These are phyloP conservation scores for Pseudoatta argentina DNA, from an alignment of 1,140 invertebrate species.

Conservation along the genomic window DNA sequence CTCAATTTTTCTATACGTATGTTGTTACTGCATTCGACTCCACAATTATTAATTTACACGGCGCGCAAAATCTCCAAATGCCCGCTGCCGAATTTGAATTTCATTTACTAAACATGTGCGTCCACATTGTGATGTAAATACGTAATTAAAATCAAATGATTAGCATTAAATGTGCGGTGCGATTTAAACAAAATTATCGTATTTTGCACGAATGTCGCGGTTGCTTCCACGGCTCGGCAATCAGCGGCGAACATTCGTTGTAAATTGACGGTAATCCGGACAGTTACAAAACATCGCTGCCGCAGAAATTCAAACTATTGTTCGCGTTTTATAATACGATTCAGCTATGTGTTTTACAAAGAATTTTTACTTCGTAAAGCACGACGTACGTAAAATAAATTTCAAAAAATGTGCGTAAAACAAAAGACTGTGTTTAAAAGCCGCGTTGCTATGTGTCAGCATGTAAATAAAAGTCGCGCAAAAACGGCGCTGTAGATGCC, in stretches of 20 bases:
- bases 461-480: conserved; percentile 30
- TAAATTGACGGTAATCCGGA: conserved; percentile 52
- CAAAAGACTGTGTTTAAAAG: conserved; percentile 20
- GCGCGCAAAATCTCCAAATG: conserved; percentile 2
- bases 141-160: conserved; percentile 60
- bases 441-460: background rate
- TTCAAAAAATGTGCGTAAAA: conserved; percentile 16
- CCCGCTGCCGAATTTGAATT: conserved; percentile 26
- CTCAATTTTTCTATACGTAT: background rate
- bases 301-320: conserved; percentile 44
- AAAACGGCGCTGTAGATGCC: background rate
- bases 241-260: conserved; percentile 44
- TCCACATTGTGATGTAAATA: conserved; percentile 23
- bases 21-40: background rate
- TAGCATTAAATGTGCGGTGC: conserved; percentile 49
- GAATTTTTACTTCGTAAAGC: conserved; percentile 20
- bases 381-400: conserved; percentile 22
- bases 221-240: conserved; percentile 29
- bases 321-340: conserved; percentile 23
- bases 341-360: background rate
- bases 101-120: background rate
- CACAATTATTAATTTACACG: conserved; percentile 2
- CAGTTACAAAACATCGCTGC: conserved; percentile 35
- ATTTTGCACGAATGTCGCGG: conserved; percentile 46
- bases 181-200: conserved; percentile 60